Evolutionary conservation across 2,888 invertebrate genomes (phyloP), one percentile per base, ranked within the genome.

Genomic region (Metallyticus violacea): DNA sequence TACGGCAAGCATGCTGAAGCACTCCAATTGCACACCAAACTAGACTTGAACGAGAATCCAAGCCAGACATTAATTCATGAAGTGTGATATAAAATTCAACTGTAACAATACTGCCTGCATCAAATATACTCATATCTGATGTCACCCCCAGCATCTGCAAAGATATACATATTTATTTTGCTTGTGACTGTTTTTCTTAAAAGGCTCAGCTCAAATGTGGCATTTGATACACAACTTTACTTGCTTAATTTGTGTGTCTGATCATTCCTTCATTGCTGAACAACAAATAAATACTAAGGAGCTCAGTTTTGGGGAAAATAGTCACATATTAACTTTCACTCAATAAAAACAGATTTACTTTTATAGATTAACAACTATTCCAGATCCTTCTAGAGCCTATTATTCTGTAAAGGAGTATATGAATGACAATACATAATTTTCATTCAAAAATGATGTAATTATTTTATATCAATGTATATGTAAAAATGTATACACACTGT

Each of bases 1-100:
- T 95, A 87, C 93, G 93, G 88, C 94, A 94, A 4, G 94, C 95
- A 86, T 94, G 93, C 26, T 94, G 92, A 30, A 96, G 91, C 78
- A 95, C 95, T n/a, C 94, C 94, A 0, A 96, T 92, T 5, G 94
- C 94, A 25, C 93, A 93, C 96, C 96, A 96, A 77, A 93, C 91
- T 77, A 95, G 93, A 0, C 94, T 93, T 0, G 94, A 94, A 3
- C 77, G 81, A 7, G 93, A 91, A 88, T 92, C 93, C 62, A 93
- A 91, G 87, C 93, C 93, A 40, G 93, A 93, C 93, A 96, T 94
- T 26, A 95, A 93, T 82, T 95, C 93, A 91, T 95, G 94, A 83
- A 96, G 91, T 29, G 94, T 94, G 80, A 94, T 94, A 91, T 95
- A 96, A 92, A 96, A 95, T 80, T 95, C 94, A 83, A 94, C 93